A percentile compares a stretch with the other conserved stretches of the same genome.
phyloP scores from a whole-genome alignment of 2,888 invertebrate species.

The Lasiommata megera region DNA sequence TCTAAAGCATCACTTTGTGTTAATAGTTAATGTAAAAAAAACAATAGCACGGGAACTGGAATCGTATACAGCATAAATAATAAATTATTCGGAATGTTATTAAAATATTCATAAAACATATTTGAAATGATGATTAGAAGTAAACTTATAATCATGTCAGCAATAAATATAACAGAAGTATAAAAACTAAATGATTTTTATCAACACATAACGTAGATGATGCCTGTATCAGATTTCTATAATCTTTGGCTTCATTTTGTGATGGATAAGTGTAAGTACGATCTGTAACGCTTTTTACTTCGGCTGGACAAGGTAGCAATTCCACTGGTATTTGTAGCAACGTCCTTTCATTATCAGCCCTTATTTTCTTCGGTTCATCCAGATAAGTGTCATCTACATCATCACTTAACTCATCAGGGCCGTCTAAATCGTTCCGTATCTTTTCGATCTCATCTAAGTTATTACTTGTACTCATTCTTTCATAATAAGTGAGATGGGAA shows the following conservation, averaged over 20 bases:
- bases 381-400: conserved; percentile 61
- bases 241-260: conserved; percentile 80
- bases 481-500: conserved; percentile 69
- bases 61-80: background rate
- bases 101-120: background rate
- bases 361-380: conserved; percentile 62
- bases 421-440: conserved; percentile 62
- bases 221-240: conserved; percentile 64
- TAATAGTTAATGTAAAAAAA: background rate
- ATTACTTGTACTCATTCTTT: conserved; percentile 62
- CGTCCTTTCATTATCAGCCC: conserved; percentile 66
- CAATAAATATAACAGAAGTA: background rate
- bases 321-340: conserved; percentile 81
- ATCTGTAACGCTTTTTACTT: conserved; percentile 83
- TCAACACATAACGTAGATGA: conserved; percentile 42
- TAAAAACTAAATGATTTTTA: conserved; percentile 14
- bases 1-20: background rate
- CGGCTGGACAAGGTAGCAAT: conserved; percentile 82
- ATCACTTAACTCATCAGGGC: conserved; percentile 63
- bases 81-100: background rate
- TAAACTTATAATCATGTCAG: background rate
- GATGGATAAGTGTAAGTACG: conserved; percentile 78
- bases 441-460: conserved; percentile 61
- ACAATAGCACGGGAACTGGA: background rate
- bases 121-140: too few relatives aligned